Evolutionary conservation across 1,140 invertebrate species (phyloP).

Genomic region (Luehdorfia chinensis): DNA sequence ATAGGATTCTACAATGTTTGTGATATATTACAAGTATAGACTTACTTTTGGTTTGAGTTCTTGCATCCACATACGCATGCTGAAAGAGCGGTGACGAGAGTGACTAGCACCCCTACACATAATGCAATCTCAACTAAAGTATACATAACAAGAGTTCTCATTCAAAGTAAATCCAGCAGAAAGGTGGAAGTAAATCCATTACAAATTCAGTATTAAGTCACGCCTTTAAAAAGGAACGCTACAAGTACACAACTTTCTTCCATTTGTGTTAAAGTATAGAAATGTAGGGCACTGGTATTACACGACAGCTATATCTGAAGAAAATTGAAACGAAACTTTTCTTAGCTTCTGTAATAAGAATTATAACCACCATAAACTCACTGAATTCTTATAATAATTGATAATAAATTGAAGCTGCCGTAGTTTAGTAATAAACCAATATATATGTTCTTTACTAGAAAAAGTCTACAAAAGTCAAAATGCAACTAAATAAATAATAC

Average conservation of each 20-base stretch:
- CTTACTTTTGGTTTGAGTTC: constrained; percentile 75
- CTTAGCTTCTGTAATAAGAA: constrained; percentile 2
- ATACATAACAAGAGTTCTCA: constrained; percentile 64
- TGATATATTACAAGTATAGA: constrained; percentile 18
- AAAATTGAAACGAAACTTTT: constrained; percentile 4
- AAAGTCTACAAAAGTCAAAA: not conserved
- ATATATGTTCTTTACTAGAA: no score
- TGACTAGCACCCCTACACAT: constrained; percentile 59
- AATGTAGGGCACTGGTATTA: constrained; percentile 60
- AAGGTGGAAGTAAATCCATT: constrained; percentile 37
- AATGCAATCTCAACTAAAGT: constrained; percentile 64
- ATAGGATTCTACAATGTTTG: no score
- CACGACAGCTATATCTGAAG: constrained; percentile 19
- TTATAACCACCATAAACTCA: not conserved
- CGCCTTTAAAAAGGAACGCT: constrained; percentile 50
- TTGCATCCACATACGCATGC: constrained; percentile 73
- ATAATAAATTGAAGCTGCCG: no score
- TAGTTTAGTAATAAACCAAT: no score
- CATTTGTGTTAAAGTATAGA: constrained; percentile 57
- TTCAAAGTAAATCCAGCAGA: constrained; percentile 29
- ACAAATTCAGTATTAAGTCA: constrained; percentile 47
- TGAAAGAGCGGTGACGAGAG: constrained; percentile 58
- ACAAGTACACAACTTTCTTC: constrained; percentile 57
- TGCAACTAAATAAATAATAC: constrained; percentile 13
- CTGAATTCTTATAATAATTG: no score